phyloP scores from a whole-genome alignment of 2,797 vertebrate species.

The Pseudochirops corinnae region DNA sequence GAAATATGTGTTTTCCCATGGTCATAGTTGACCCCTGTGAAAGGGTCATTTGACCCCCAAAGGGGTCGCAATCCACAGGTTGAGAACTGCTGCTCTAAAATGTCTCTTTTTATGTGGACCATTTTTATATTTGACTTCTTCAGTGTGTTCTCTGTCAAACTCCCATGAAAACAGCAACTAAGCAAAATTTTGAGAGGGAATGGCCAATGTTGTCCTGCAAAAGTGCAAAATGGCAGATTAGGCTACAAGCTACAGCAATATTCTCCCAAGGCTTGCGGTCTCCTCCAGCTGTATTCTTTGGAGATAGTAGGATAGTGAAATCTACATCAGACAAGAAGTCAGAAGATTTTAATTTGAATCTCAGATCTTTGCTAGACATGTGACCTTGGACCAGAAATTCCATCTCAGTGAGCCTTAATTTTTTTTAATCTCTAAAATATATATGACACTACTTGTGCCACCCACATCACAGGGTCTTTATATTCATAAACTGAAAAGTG shows the following conservation, averaged over 20 bases:
- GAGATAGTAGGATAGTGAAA: neutral
- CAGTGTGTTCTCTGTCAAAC: neutral
- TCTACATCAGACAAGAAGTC: neutral
- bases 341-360: neutral
- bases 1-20: too few relatives aligned
- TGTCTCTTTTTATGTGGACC: neutral
- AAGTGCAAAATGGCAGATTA: neutral
- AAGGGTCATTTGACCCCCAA: too few relatives aligned
- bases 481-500: neutral
- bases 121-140: neutral
- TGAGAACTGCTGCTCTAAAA: neutral
- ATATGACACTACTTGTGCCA: neutral
- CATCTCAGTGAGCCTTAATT: neutral
- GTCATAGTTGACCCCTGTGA: too few relatives aligned
- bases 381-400: neutral
- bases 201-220: neutral
- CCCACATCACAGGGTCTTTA: neutral
- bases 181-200: neutral
- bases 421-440: neutral
- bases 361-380: neutral
- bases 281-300: neutral
- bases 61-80: too few relatives aligned
- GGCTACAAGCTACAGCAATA: neutral
- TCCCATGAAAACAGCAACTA: neutral
- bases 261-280: neutral